Conservation (phyloP, 2,888 invertebrate species). For the Morpho achilles region DNA sequence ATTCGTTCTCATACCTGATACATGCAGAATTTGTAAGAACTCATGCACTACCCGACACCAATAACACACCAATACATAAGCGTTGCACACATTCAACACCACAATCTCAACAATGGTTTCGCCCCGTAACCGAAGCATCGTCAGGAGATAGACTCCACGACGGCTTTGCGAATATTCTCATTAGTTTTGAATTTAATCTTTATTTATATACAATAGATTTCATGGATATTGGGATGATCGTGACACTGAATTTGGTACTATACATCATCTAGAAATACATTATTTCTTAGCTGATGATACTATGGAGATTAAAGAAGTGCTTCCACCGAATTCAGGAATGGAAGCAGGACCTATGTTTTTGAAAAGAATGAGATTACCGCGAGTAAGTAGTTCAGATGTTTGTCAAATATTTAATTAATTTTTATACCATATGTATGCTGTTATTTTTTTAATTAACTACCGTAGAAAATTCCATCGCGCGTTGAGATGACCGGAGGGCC, state of each 20-base stretch:
- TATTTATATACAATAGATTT: slow-evolving; percentile 74
- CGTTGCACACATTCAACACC: too few relatives aligned
- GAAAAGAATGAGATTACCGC: slow-evolving; percentile 87
- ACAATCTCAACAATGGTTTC: too few relatives aligned
- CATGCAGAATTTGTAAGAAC: too few relatives aligned
- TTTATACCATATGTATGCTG: too few relatives aligned
- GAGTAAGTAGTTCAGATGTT: slow-evolving; percentile 64
- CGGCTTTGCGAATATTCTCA: background rate
- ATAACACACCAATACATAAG: too few relatives aligned
- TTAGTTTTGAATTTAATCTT: background rate
- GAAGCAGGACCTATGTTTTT: slow-evolving; percentile 87
- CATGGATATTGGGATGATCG: slow-evolving; percentile 95
- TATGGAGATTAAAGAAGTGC: slow-evolving; percentile 90
- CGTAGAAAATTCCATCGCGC: slow-evolving; percentile 58
- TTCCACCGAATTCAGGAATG: slow-evolving; percentile 83
- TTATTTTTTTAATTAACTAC: slow-evolving; percentile 3
- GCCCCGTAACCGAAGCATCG: too few relatives aligned
- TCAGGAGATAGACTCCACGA: too few relatives aligned
- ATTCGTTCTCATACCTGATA: too few relatives aligned
- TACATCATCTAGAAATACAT: slow-evolving; percentile 88
- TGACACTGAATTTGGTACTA: slow-evolving; percentile 85
- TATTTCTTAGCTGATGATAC: slow-evolving; percentile 94
- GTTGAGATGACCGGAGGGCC: slow-evolving; percentile 68
- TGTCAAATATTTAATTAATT: too few relatives aligned
- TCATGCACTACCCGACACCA: too few relatives aligned